Evolutionary conservation across 2,888 invertebrate species (phyloP).

Genomic region (Scelioninae gen. 1): DNA sequence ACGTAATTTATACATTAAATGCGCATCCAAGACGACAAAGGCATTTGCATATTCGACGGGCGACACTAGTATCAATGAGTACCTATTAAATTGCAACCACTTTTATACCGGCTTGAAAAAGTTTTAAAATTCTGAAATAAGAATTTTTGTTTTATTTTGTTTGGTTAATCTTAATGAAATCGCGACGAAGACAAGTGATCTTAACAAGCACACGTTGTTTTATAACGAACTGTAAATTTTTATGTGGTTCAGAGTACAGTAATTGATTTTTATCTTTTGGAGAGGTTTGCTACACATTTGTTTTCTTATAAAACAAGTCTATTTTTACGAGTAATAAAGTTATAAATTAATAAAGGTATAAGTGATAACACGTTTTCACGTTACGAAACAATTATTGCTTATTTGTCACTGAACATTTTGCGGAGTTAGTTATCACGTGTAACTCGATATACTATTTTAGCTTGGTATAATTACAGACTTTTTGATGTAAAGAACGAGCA

Average conservation of each 20-base stretch:
- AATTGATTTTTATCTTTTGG: conserved; percentile 30
- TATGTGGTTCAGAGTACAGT: conserved; percentile 27
- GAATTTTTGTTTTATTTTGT: conserved; percentile 20
- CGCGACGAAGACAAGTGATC: conserved; percentile 3
- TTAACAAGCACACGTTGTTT: conserved; percentile 30
- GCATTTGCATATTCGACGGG: conserved; percentile 51
- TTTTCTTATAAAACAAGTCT: not conserved
- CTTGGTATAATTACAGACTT: too few relatives aligned
- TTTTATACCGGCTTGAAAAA: conserved; percentile 7
- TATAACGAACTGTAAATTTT: conserved; percentile 34
- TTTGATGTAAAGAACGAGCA: conserved; percentile 19
- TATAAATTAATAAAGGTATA: too few relatives aligned
- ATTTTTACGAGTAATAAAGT: too few relatives aligned
- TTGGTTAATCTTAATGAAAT: conserved; percentile 36
- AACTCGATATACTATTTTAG: too few relatives aligned
- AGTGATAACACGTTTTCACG: too few relatives aligned
- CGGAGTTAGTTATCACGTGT: too few relatives aligned
- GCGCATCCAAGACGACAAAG: conserved; percentile 41
- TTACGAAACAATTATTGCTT: too few relatives aligned
- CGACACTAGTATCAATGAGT: conserved; percentile 40
- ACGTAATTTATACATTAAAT: conserved; percentile 49
- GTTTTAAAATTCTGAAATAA: conserved; percentile 17
- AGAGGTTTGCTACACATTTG: conserved; percentile 18
- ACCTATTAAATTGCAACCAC: conserved; percentile 36
- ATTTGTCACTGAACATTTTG: too few relatives aligned